Conservation (phyloP, 2,888 invertebrate species). For the Cancer borealis region DNA sequence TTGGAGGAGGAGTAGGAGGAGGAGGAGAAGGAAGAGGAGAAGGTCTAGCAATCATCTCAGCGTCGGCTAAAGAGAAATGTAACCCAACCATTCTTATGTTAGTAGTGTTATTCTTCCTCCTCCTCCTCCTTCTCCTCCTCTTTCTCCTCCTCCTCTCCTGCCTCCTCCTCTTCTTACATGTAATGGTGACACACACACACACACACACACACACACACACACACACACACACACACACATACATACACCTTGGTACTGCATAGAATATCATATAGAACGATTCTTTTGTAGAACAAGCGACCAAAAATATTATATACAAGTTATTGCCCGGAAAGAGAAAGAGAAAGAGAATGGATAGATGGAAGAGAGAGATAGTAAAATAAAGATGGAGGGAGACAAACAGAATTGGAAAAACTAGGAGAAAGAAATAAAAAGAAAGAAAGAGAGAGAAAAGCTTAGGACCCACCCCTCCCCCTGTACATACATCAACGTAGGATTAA, state of each 20-base stretch:
- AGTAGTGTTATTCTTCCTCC: neutral
- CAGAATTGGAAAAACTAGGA: too few species aligned
- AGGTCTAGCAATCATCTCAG: conserved; percentile 64
- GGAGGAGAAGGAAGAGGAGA: neutral
- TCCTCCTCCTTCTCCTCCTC: neutral
- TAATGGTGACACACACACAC: neutral
- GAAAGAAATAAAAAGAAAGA: too few species aligned
- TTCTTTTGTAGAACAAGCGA: neutral
- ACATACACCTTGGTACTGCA: neutral
- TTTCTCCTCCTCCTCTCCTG: neutral
- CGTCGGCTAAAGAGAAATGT: conserved; percentile 74
- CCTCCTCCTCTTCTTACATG: neutral
- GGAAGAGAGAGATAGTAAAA: neutral
- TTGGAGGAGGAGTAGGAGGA: conserved; percentile 24
- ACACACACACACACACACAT: neutral
- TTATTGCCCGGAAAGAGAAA: neutral
- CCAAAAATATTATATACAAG: neutral
- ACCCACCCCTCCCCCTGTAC: too few species aligned
- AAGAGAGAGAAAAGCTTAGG: too few species aligned
- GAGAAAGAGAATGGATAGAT: neutral
- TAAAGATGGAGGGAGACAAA: too few species aligned
- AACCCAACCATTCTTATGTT: conserved; percentile 58
- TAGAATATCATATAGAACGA: neutral
- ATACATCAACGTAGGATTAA: too few species aligned
- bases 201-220: neutral